These are phyloP conservation scores for Troides helena DNA, from an alignment of 2,888 invertebrate genomes.

Conservation along the genomic window DNA sequence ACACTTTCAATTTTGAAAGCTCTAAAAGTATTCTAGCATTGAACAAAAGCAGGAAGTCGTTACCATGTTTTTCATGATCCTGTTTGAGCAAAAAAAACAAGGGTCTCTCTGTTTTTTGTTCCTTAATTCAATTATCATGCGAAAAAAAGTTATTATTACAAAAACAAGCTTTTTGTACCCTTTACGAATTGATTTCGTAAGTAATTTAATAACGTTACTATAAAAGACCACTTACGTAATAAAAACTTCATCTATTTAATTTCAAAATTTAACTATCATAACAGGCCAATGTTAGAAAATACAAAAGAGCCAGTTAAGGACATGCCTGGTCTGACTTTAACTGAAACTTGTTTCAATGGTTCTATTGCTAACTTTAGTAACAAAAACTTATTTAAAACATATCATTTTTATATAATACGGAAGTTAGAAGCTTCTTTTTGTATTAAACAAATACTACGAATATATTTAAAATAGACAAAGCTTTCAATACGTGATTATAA, in stretches of 20 bases:
- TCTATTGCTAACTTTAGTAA: neutral
- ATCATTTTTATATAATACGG: neutral
- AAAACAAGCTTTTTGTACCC: neutral
- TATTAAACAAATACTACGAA: too few relatives aligned
- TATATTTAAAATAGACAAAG: too few relatives aligned
- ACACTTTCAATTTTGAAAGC: conserved; percentile 12
- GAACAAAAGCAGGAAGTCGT: conserved; percentile 20
- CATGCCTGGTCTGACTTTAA: neutral
- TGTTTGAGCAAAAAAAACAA: too few relatives aligned
- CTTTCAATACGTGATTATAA: too few relatives aligned
- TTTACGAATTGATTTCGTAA: neutral
- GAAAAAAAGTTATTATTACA: conserved; percentile 5
- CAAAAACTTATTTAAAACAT: neutral
- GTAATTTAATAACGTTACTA: conserved; percentile 4
- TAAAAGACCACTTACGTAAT: neutral
- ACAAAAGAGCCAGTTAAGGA: neutral
- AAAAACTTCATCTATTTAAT: neutral
- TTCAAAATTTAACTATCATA: neutral
- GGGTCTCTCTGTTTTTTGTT: neutral
- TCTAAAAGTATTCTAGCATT: conserved; percentile 8
- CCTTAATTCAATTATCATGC: conserved; percentile 10
- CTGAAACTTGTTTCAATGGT: neutral
- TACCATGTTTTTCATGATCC: neutral
- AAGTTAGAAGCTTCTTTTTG: too few relatives aligned
- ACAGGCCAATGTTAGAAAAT: neutral